phyloP scores from a whole-genome alignment of 2,113 vertebrate genomes.

The Crotalus viridis region DNA sequence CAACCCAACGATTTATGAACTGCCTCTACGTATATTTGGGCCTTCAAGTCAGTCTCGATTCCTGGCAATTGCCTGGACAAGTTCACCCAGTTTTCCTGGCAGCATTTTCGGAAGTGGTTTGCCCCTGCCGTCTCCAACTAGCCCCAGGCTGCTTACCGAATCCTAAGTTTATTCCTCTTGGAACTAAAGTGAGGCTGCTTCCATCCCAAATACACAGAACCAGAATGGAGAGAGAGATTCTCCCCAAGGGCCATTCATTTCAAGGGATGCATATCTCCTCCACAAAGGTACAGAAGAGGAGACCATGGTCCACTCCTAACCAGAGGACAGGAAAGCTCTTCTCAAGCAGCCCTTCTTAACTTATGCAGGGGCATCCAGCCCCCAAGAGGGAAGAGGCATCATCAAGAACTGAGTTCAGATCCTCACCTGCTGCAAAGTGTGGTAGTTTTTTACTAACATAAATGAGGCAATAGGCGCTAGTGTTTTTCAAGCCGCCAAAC shows the following conservation, averaged over 20 bases:
- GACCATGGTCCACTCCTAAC: background rate
- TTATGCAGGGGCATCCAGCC: background rate
- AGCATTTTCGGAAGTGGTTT: background rate
- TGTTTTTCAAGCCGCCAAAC: conserved; percentile 88
- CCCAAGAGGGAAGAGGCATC: background rate
- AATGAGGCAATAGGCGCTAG: conserved; percentile 97
- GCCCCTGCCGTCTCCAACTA: background rate
- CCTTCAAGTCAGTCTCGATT: background rate
- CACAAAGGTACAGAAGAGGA: background rate
- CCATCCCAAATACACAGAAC: background rate
- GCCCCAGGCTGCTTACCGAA: background rate
- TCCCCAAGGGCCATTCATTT: background rate
- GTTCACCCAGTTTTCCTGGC: background rate
- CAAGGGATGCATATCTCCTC: background rate
- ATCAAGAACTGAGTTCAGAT: rapidly evolving
- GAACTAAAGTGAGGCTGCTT: background rate
- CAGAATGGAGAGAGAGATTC: background rate
- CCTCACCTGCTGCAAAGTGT: conserved; percentile 74
- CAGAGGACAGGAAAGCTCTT: background rate
- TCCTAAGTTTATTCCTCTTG: background rate
- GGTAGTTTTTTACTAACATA: conserved; percentile 85
- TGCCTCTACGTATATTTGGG: background rate
- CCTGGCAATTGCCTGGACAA: background rate
- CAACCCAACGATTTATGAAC: background rate
- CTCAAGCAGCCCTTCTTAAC: background rate